A percentile compares a stretch with the other conserved stretches of the same genome.
Evolutionary conservation across 2,888 invertebrate species (phyloP).

Genomic region (Tipula confusa): DNA sequence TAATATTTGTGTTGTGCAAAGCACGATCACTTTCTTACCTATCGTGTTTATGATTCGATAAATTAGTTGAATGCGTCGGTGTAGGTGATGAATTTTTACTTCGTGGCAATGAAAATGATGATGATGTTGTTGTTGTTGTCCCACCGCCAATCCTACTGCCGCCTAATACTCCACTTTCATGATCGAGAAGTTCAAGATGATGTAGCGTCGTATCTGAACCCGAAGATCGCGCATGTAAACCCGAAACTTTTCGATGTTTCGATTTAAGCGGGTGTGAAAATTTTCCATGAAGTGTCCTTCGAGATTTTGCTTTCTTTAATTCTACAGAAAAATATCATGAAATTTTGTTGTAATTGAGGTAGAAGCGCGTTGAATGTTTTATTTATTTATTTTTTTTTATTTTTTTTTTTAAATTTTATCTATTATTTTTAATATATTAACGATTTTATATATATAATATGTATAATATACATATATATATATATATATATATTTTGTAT

Average conservation of each 20-base stretch:
- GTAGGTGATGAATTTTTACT: slow-evolving; percentile 56
- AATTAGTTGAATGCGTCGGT: slow-evolving; percentile 40
- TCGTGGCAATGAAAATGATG: slow-evolving; percentile 43
- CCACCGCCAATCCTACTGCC: slow-evolving; percentile 40
- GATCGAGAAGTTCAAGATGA: slow-evolving; percentile 21
- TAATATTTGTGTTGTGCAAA: not conserved
- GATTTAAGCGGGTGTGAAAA: slow-evolving; percentile 31
- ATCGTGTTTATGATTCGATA: slow-evolving; percentile 40
- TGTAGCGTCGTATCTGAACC: slow-evolving; percentile 28
- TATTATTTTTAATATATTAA: not conserved
- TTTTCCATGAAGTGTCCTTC: slow-evolving; percentile 35
- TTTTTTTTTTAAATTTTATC: not conserved
- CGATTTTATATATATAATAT: no score
- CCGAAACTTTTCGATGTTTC: slow-evolving; percentile 36
- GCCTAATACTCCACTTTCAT: slow-evolving; percentile 38
- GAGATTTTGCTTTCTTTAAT: slow-evolving; percentile 36
- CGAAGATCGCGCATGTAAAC: slow-evolving; percentile 32
- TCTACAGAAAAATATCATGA: slow-evolving; percentile 34
- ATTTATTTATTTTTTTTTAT: not conserved
- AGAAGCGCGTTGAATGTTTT: not conserved
- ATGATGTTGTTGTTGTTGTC: not conserved
- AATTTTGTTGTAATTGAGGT: slow-evolving; percentile 28
- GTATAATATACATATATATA: no score
- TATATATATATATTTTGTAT: no score
- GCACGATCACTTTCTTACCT: slow-evolving; percentile 38